Base-by-base conservation (phyloP, 2,797 vertebrate genomes). In the Orestias chungarensis region DNA sequence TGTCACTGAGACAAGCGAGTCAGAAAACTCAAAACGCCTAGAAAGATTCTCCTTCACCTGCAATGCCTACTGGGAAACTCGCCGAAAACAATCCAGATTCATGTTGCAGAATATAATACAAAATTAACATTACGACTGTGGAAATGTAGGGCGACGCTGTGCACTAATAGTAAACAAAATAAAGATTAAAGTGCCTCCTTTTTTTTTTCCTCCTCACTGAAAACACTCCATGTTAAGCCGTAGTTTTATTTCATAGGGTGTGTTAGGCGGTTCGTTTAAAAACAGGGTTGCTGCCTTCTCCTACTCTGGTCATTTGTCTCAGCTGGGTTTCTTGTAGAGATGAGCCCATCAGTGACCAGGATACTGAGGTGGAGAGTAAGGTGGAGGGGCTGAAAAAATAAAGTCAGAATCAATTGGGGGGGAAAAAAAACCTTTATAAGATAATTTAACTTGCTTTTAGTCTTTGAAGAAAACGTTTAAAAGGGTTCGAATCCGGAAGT, bases 321-420 rank as follows among this genome's bases (percentile, higher is more conserved):
- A 49, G 71, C 31, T 74, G 71, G 54, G 73, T 68, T n/a, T 76
- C 50, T 52, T 49, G 44, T 69, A 71, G 44, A 42, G 81, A 80
- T 27, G 44, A 82, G 73, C 80, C 68, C 84, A 81, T 96, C 94
- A 96, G 78, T 95, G 94, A 77, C 94, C 95, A 2, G 95, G 94
- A 82, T 96, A 95, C 83, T 96, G 95, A 59, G 95, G 93, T 38
- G 96, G 96, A 57, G 95, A 88, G 55, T 96, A 96, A 0, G 96
- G 96, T 3, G 96, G 96, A 54, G 95, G 96, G 71, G 95, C 96
- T 96, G 94, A 47, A 92, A 93, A 81, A 76, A 62, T 14, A 42
- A 71, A 31, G 47, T 5, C 29, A 40, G 5, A 5, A 46, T 10
- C 2, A 18, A 10, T 65, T 29, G 3, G 43, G 8, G 38, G 9